These are phyloP conservation scores for Chaetodon trifasciatus DNA, from an alignment of 2,797 vertebrate genomes.

Conservation along the genomic window DNA sequence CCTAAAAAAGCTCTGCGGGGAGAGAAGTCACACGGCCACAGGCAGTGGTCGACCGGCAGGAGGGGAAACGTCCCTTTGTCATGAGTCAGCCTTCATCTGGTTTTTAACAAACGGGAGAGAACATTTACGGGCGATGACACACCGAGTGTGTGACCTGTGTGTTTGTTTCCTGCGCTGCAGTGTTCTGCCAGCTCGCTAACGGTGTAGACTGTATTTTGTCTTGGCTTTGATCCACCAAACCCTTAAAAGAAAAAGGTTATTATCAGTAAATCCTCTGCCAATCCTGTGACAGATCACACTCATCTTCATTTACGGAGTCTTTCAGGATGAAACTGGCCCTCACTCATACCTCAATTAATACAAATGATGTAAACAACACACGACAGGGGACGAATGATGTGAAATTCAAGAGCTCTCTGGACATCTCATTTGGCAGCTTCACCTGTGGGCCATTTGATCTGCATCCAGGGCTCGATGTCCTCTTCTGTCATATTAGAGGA, in stretches of 20 bases:
- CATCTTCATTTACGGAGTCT: background rate
- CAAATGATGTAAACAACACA: slow-evolving; percentile 14
- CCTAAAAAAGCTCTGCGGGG: slow-evolving; percentile 33
- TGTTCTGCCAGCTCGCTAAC: slow-evolving; percentile 40
- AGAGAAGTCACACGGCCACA: slow-evolving; percentile 23
- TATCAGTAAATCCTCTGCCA: slow-evolving; percentile 28
- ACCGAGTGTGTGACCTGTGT: slow-evolving; percentile 46
- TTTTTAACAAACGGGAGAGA: slow-evolving; percentile 42
- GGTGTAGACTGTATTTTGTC: slow-evolving; percentile 26
- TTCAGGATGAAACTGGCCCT: slow-evolving; percentile 5
- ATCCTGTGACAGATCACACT: slow-evolving; percentile 17
- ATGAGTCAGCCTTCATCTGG: slow-evolving; percentile 60
- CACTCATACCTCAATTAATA: background rate
- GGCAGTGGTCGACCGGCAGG: too few species aligned
- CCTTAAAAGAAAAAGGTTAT: slow-evolving; percentile 47
- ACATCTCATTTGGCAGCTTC: slow-evolving; percentile 35
- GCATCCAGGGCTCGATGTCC: slow-evolving; percentile 10
- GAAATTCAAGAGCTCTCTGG: slow-evolving; percentile 13
- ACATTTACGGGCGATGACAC: slow-evolving; percentile 61
- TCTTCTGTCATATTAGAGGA: slow-evolving; percentile 44
- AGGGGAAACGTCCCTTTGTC: slow-evolving; percentile 49
- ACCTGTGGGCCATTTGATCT: slow-evolving; percentile 31
- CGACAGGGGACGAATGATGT: slow-evolving; percentile 1
- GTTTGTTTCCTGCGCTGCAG: slow-evolving; percentile 42
- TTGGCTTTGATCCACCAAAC: slow-evolving; percentile 55